Evolutionary conservation across 2,888 invertebrate genomes (phyloP).

Genomic region (Rhamnusium bicolor): DNA sequence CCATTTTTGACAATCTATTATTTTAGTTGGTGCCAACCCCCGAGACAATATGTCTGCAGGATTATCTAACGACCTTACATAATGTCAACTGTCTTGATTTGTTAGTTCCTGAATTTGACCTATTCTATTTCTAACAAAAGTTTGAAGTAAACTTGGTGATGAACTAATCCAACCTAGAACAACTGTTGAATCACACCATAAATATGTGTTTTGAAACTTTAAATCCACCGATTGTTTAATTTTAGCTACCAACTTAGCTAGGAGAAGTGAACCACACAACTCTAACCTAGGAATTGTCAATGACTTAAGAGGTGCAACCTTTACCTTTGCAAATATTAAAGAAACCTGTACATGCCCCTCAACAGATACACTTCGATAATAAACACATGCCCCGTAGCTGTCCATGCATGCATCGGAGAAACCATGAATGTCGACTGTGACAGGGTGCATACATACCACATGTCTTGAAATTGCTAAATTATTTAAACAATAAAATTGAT

Average conservation of each 20-base stretch:
- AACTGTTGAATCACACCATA: slow-evolving; percentile 34
- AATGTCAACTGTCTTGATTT: not conserved
- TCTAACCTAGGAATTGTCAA: slow-evolving; percentile 35
- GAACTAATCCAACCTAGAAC: slow-evolving; percentile 5
- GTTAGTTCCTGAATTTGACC: slow-evolving; percentile 13
- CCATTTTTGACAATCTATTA: slow-evolving; percentile 5
- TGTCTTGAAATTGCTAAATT: slow-evolving; percentile 45
- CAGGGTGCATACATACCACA: not conserved
- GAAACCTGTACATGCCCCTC: not conserved
- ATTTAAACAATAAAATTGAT: not conserved
- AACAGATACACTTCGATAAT: slow-evolving; percentile 6
- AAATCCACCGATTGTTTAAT: not conserved
- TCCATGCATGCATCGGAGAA: slow-evolving; percentile 24
- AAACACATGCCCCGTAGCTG: slow-evolving; percentile 19
- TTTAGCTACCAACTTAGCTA: slow-evolving; percentile 12
- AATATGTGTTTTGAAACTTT: not conserved
- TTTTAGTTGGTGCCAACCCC: not conserved
- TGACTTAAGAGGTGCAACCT: slow-evolving; percentile 35
- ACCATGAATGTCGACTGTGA: slow-evolving; percentile 13
- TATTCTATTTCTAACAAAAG: slow-evolving; percentile 15
- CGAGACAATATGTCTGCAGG: slow-evolving; percentile 4
- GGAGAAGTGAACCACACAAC: slow-evolving; percentile 24
- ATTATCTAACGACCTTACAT: not conserved
- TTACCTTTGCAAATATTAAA: slow-evolving; percentile 32
- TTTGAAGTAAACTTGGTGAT: not conserved